Conservation (phyloP, 2,113 vertebrate genomes). For the Megaceryle torquata region DNA sequence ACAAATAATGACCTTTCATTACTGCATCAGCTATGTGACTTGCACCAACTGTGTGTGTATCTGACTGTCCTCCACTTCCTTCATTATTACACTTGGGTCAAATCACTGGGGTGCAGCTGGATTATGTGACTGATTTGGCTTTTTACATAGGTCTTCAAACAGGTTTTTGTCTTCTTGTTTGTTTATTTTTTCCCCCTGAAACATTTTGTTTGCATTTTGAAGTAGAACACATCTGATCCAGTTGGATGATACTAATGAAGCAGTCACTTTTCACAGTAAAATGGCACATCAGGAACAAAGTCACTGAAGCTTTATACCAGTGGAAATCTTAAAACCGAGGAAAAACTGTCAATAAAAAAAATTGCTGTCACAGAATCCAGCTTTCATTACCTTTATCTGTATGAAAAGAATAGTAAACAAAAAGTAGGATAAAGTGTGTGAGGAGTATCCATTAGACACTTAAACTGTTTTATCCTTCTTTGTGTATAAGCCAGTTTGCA, state of each 20-base stretch:
- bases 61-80: background rate
- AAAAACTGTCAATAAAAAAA: background rate
- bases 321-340: background rate
- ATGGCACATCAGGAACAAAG: background rate
- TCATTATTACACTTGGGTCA: background rate
- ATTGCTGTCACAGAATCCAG: background rate
- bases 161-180: background rate
- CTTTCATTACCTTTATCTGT: background rate
- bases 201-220: background rate
- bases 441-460: background rate
- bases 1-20: background rate
- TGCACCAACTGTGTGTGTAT: background rate
- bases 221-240: background rate
- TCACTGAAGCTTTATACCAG: background rate
- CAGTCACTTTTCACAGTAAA: background rate
- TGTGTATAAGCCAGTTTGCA: background rate
- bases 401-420: background rate
- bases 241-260: background rate
- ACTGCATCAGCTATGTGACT: background rate
- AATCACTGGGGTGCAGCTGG: background rate
- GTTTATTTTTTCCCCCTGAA: background rate
- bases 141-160: background rate
- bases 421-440: background rate
- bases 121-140: background rate
- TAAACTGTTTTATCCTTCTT: background rate